Evolutionary conservation across 2,113 vertebrate species (phyloP), one percentile per base, ranked within the genome.

Genomic region (Syrrhaptes paradoxus): DNA sequence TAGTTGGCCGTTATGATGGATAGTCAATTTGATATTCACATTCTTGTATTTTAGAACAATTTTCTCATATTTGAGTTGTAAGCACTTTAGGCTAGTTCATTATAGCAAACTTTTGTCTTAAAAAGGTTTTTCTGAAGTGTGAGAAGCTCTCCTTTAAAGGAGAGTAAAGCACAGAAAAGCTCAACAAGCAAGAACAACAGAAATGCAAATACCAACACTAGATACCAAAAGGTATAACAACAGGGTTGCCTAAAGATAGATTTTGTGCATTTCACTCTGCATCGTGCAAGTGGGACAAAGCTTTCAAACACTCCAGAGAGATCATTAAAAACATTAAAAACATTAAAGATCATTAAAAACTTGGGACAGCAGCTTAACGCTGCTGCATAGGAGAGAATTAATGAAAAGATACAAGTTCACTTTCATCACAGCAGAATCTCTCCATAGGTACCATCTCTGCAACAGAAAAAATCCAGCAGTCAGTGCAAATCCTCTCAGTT

Each of bases 271-370:
- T 90, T 85, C 48, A 4, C 62, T 88, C 45, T 38, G 51, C 77
- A 95, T 82, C 48, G 5, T 54, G 57, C 81, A 96, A 96, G 72
- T 52, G 67, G 90, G 82, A 94, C 90, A 95, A 95, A 96, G 85
- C 92, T 90, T 95, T 87, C 79, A 91, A 84, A 94, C 70, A 89
- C 94, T 95, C 92, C 82, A 95, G 90, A 96, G 96, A 97, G 78
- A 89, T 96, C 94, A 96, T 96, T 95, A 97, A 97, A 68, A 90
- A 63, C 65, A 96, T 92, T 94, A 92, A n/a, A n/a, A n/a, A n/a
- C n/a, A n/a, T n/a, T n/a, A n/a, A n/a, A 97, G 78, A 89, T 96
- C 94, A 96, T 96, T 95, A 97, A 97, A 68, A 90, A 91, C 93
- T 85, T 90, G 94, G 90, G 95, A 96, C 76, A 94, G 89, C 63